Conservation (phyloP, 2,113 vertebrate genomes). For the Regulus satrapa region DNA sequence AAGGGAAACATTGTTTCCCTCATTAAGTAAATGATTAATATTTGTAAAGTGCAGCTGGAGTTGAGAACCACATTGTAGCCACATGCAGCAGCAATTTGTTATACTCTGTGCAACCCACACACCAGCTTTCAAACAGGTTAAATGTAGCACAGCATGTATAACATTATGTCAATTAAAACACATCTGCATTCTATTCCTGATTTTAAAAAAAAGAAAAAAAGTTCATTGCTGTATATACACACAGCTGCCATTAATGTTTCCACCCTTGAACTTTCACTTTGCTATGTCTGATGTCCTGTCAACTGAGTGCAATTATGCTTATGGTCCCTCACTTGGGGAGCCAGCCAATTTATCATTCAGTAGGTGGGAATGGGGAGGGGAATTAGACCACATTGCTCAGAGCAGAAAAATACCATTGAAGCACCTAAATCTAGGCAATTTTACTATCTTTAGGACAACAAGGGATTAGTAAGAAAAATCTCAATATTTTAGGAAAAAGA, state of each 20-base stretch:
- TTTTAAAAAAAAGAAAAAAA: neutral
- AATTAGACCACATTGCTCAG: neutral
- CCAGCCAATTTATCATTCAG: neutral
- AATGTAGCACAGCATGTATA: neutral
- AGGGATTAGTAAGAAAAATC: neutral
- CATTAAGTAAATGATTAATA: neutral
- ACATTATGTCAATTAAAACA: neutral
- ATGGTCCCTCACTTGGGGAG: neutral
- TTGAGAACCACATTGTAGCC: neutral
- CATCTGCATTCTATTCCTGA: neutral
- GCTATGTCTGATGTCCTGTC: neutral
- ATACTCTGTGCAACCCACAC: neutral
- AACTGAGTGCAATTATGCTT: constrained; percentile 20
- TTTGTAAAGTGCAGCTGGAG: neutral
- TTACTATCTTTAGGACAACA: neutral
- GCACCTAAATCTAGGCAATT: neutral
- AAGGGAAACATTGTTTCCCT: neutral
- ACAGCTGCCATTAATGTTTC: neutral
- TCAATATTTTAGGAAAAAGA: neutral
- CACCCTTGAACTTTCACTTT: neutral
- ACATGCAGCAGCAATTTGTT: constrained; percentile 1
- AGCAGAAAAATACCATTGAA: neutral
- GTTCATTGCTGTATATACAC: neutral
- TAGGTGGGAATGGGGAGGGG: neutral
- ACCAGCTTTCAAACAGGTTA: constrained; percentile 10